Base-by-base conservation (phyloP, 2,797 vertebrate genomes). In the Synanceia verrucosa region DNA sequence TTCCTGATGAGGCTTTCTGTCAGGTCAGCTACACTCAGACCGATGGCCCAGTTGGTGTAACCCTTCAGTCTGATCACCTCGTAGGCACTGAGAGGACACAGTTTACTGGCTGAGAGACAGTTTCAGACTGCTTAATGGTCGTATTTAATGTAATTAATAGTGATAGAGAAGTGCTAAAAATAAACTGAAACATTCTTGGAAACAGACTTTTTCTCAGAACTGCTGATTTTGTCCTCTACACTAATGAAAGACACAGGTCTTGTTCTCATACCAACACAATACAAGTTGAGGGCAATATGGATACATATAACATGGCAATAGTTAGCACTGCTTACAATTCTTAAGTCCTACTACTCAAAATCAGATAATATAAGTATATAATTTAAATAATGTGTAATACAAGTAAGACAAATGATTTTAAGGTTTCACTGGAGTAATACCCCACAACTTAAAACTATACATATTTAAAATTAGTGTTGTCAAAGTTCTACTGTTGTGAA, bases 1-100 rank as follows among this genome's bases (percentile, higher is more conserved):
- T 99, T 97, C 88, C 95, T 97, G 63, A 97, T 82, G n/a, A 99
- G 94, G 70, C 94, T 96, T 79, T 99, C 97, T 4, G 94, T 94
- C 50, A 99, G 92, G 63, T 99, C 96, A 12, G 96, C 97, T 59
- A 99, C 96, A 4, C 97, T 99, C 58, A 99, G 85, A 50, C 97
- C 97, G 64, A 98, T 99, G 75, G 97, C 97, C 97, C 97, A 99
- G 95, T 99, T 99, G 33, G 97, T 99, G 83, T 97, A 99, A 34
- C 97, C 97, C 87, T 99, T 99, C 31, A 98, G 95, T 83, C 76
- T 97, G 93, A 99, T 99, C 78, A 99, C 96, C 81, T 98, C 97
- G 6, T 99, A 99, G 48, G 97, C 97, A 90, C 97, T 98, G 84
- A 36, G 81, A 70, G 21, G 14, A 72, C 33, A 39, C 34, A 47